phyloP scores from a whole-genome alignment of 2,888 invertebrate species.

The Sarcophaga caerulescens region DNA sequence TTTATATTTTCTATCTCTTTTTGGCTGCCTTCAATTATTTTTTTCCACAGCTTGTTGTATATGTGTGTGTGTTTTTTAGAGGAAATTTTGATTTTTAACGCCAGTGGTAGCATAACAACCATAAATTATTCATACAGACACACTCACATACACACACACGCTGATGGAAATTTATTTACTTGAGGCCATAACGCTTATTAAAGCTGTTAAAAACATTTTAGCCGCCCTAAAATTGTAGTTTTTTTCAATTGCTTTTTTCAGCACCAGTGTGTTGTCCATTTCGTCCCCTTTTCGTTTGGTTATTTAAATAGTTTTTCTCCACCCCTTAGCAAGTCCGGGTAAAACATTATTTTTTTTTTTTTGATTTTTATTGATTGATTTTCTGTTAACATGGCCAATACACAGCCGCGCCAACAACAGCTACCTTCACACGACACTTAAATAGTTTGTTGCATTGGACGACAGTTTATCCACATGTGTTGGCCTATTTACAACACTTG shows the following conservation, averaged over 20 bases:
- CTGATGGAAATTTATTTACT: background rate
- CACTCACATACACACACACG: conserved; percentile 24
- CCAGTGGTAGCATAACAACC: conserved; percentile 54
- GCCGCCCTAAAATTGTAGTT: background rate
- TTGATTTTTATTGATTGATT: conserved; percentile 55
- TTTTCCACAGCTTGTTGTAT: background rate
- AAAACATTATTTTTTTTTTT: too few species aligned
- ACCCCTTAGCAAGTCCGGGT: too few species aligned
- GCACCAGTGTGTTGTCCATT: too few species aligned
- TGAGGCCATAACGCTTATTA: conserved; percentile 35
- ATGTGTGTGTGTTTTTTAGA: background rate
- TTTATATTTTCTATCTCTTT: background rate
- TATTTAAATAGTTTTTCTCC: too few species aligned
- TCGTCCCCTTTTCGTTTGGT: background rate
- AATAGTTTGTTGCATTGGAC: too few species aligned
- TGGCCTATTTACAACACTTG: too few species aligned
- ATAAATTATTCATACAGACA: conserved; percentile 49
- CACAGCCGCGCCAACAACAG: too few species aligned
- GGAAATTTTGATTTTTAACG: conserved; percentile 22
- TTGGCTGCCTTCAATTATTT: background rate
- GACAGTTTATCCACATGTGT: too few species aligned
- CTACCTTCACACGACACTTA: too few species aligned
- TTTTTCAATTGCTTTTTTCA: background rate
- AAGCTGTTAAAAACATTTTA: conserved; percentile 34
- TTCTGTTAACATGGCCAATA: background rate